These are phyloP conservation scores for Caloenas nicobarica DNA, from an alignment of 2,113 vertebrate species.

Conservation along the genomic window DNA sequence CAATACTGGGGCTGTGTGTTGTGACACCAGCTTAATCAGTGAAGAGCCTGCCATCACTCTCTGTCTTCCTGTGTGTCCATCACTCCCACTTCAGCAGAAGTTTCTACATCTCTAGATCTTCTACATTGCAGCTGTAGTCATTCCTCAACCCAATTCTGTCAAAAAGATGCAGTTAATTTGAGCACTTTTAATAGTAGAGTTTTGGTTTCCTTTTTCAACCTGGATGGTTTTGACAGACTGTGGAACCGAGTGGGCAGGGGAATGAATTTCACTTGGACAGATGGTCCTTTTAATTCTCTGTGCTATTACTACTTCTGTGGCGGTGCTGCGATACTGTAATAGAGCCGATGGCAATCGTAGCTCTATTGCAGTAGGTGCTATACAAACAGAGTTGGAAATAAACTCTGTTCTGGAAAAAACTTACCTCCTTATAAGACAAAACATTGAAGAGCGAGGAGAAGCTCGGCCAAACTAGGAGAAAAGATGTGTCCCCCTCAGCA, in stretches of 20 bases:
- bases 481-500: neutral
- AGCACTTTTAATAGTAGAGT: neutral
- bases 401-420: neutral
- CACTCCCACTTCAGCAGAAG: neutral
- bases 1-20: neutral
- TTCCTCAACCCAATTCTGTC: constrained; percentile 51
- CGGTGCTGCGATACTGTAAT: neutral
- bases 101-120: neutral
- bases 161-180: neutral
- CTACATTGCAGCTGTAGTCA: neutral
- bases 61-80: fast-evolving
- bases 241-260: constrained; percentile 44
- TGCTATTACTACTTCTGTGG: neutral
- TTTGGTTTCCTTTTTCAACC: neutral
- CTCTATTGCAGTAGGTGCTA: neutral
- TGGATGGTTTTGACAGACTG: constrained; percentile 58
- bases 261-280: constrained; percentile 41
- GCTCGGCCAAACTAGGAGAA: neutral
- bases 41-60: neutral
- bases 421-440: neutral
- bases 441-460: neutral
- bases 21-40: neutral
- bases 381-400: neutral
- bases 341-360: neutral
- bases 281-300: neutral